Evolutionary conservation across 2,797 vertebrate species (phyloP).

Genomic region (Sebastes diaconus): DNA sequence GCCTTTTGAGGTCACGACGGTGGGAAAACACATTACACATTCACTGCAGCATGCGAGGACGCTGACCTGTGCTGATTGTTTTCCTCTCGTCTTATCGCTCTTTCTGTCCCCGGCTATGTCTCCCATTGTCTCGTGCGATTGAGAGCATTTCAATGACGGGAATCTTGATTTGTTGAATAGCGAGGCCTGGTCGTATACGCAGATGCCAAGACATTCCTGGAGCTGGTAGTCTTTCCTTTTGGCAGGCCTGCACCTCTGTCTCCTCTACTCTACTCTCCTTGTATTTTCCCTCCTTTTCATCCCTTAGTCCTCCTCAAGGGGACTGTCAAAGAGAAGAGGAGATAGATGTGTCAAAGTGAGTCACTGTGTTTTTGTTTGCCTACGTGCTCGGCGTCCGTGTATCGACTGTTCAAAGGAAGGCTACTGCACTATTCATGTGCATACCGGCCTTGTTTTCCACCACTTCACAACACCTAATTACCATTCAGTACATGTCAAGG

Average conservation of each 20-base stretch:
- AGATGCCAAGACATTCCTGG: constrained; percentile 71
- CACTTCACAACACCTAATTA: constrained; percentile 42
- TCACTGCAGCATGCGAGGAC: constrained; percentile 31
- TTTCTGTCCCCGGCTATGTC: constrained; percentile 11
- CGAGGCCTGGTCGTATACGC: constrained; percentile 25
- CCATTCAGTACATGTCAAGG: constrained; percentile 35
- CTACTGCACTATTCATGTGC: not conserved
- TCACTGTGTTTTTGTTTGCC: constrained; percentile 22
- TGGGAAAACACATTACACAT: constrained; percentile 36
- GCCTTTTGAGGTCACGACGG: constrained; percentile 39
- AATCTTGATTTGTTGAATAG: constrained; percentile 70
- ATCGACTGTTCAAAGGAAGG: constrained; percentile 14
- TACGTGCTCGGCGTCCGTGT: not conserved
- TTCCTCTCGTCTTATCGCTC: constrained; percentile 47
- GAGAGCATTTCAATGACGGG: constrained; percentile 62
- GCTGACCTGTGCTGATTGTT: constrained; percentile 39
- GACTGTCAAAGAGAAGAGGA: constrained; percentile 4
- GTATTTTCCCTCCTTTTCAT: constrained; percentile 24
- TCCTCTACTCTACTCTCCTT: constrained; percentile 14
- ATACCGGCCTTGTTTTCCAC: constrained; percentile 10
- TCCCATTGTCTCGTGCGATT: constrained; percentile 53
- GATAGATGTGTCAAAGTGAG: not conserved
- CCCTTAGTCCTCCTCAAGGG: constrained; percentile 13
- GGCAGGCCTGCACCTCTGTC: constrained; percentile 48
- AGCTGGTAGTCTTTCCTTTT: constrained; percentile 67